These are phyloP conservation scores for Phthorimaea operculella DNA, from an alignment of 1,140 invertebrate genomes.

Conservation along the genomic window DNA sequence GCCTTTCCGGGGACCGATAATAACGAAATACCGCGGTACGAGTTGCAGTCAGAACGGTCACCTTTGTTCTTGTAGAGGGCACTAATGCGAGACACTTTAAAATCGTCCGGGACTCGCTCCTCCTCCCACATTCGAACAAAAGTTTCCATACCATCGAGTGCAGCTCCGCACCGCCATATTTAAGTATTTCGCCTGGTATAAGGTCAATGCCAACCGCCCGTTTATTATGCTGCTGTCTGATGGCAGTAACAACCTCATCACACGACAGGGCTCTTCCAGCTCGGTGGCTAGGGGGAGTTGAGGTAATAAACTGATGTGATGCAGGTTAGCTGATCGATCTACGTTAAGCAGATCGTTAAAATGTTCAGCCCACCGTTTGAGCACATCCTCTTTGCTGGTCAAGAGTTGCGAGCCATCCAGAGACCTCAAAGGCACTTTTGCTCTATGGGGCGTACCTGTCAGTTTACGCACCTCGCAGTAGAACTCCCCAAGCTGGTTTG, in stretches of 20 bases:
- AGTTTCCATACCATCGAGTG: constrained; percentile 3
- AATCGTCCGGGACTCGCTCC: constrained; percentile 5
- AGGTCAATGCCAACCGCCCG: constrained; percentile 6
- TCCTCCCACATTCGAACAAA: constrained; percentile 11
- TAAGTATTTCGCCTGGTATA: constrained; percentile 3
- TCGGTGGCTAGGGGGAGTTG: neutral
- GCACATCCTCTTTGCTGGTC: constrained; percentile 8
- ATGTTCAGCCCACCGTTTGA: constrained; percentile 10
- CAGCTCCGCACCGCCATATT: constrained; percentile 6
- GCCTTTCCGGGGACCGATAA: constrained; percentile 8
- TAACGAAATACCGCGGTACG: constrained; percentile 10
- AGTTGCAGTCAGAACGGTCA: constrained; percentile 10
- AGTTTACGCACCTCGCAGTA: constrained; percentile 16
- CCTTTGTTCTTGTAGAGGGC: constrained; percentile 9
- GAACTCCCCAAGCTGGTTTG: constrained; percentile 23
- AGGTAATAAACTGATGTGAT: neutral
- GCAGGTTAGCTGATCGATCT: constrained; percentile 9
- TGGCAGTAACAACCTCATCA: constrained; percentile 7
- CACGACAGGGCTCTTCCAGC: constrained; percentile 3
- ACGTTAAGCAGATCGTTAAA: constrained; percentile 11
- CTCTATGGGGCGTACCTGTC: neutral
- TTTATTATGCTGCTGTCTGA: constrained; percentile 8
- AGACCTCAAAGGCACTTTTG: constrained; percentile 11
- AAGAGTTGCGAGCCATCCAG: constrained; percentile 1
- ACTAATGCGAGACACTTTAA: constrained; percentile 9